Evolutionary conservation across 2,888 invertebrate genomes (phyloP).

Genomic region (Trileptium ribeirensis): DNA sequence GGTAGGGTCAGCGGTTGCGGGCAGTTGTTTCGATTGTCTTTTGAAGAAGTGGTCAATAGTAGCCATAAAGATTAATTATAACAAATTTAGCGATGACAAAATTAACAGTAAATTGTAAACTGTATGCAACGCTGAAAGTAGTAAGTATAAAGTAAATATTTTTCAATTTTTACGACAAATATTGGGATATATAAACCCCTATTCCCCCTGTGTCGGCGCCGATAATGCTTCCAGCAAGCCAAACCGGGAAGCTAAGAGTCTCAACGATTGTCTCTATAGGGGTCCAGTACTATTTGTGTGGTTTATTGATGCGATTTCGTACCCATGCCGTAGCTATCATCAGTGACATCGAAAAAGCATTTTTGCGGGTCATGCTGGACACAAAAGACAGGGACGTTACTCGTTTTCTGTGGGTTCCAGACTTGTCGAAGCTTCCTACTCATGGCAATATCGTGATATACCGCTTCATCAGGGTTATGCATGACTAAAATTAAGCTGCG

Average conservation of each 20-base stretch:
- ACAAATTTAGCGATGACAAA: no score
- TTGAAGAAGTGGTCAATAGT: no score
- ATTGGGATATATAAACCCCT: no score
- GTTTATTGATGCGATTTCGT: not conserved
- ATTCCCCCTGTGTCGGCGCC: no score
- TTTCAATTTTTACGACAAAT: no score
- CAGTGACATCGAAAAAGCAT: constrained; percentile 25
- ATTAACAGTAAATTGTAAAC: no score
- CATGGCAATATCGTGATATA: not conserved
- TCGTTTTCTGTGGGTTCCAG: not conserved
- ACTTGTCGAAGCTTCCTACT: not conserved
- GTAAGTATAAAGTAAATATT: no score
- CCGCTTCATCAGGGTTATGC: not conserved
- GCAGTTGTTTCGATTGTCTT: no score
- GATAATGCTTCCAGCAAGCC: constrained; percentile 9
- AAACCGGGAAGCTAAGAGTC: not conserved
- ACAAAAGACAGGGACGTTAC: not conserved
- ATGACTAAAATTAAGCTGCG: no score
- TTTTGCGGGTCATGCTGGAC: not conserved
- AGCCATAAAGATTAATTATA: no score
- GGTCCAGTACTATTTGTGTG: not conserved
- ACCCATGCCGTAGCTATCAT: not conserved
- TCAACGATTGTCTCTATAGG: not conserved
- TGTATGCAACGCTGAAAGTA: no score
- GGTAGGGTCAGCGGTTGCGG: no score